Evolutionary conservation across 2,113 vertebrate species (phyloP).

Genomic region (Piprites chloris): DNA sequence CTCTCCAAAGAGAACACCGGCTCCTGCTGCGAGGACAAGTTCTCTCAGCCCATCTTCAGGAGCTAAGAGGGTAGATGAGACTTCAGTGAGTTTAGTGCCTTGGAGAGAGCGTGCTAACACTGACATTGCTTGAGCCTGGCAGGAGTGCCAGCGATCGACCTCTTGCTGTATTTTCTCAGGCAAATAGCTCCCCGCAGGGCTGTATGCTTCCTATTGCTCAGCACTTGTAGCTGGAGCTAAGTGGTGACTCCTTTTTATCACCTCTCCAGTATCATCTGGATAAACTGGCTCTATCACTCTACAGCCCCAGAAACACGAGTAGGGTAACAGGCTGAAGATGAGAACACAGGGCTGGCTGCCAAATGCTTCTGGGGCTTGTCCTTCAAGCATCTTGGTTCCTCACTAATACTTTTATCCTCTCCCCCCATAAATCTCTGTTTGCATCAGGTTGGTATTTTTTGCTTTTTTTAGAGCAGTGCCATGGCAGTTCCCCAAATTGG

Average conservation of each 20-base stretch:
- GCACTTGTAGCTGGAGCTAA: slow-evolving; percentile 14
- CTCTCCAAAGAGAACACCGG: slow-evolving; percentile 1
- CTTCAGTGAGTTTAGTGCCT: slow-evolving; percentile 10
- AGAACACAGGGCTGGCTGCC: slow-evolving; percentile 16
- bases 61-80: slow-evolving; percentile 43
- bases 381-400: background rate
- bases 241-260: slow-evolving; percentile 51
- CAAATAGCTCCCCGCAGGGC: background rate
- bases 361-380: slow-evolving; percentile 15
- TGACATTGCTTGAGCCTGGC: slow-evolving; percentile 19
- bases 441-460: background rate
- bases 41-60: slow-evolving; percentile 26
- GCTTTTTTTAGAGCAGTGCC: slow-evolving; percentile 5
- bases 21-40: background rate
- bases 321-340: slow-evolving; percentile 38
- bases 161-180: background rate
- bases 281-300: slow-evolving; percentile 48
- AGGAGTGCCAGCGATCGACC: background rate
- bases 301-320: slow-evolving; percentile 5
- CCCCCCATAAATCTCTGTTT: slow-evolving; percentile 32
- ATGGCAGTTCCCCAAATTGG: background rate
- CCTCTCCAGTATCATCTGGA: slow-evolving; percentile 15
- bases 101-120: slow-evolving; percentile 61
- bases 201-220: background rate
- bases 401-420: slow-evolving; percentile 40